Evolutionary conservation across 2,797 vertebrate species (phyloP), one percentile per base, ranked within the genome.

Genomic region (Chloroceryle inda): DNA sequence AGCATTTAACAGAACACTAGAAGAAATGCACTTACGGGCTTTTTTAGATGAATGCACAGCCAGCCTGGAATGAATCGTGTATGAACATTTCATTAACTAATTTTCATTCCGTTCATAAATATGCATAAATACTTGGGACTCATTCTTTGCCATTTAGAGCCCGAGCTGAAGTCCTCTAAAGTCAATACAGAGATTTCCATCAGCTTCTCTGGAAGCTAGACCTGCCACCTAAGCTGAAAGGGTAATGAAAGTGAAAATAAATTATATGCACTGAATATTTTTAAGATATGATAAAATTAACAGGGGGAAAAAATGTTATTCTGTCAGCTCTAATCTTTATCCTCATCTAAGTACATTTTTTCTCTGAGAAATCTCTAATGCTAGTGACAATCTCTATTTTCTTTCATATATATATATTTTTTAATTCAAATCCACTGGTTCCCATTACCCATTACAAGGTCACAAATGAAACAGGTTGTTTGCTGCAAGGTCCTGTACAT

Each of bases 51-150:
- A 93, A 79, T 33, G 44, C 6, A 9, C 37, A 81, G 40, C 11
- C 83, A 93, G 59, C 21, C 77, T 40, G n/a, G 71, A 88, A 79
- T 37, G 74, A 93, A 84, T 35, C 4, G 1, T 94, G 87, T 67
- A 67, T 14, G 63, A 95, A 90, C 94, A 95, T 86, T 89, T 95
- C 73, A 76, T 96, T 95, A 91, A 71, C 27, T 85, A 86, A 53
- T 95, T 82, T 89, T 87, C 49, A 33, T 53, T 67, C 49, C 1
- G 11, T 74, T 90, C 80, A 94, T 96, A 95, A 92, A 96, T 93
- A 90, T 86, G 40, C 47, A 90, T 78, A 92, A 87, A 86, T 88
- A 94, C 94, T 93, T 85, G 40, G 37, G 44, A 29, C n/a, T 90
- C 56, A 31, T 87, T 93, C 74, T 86, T 92, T 68, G 33, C 67